phyloP scores from a whole-genome alignment of 2,113 vertebrate species.

The Xenotilapia leptura region DNA sequence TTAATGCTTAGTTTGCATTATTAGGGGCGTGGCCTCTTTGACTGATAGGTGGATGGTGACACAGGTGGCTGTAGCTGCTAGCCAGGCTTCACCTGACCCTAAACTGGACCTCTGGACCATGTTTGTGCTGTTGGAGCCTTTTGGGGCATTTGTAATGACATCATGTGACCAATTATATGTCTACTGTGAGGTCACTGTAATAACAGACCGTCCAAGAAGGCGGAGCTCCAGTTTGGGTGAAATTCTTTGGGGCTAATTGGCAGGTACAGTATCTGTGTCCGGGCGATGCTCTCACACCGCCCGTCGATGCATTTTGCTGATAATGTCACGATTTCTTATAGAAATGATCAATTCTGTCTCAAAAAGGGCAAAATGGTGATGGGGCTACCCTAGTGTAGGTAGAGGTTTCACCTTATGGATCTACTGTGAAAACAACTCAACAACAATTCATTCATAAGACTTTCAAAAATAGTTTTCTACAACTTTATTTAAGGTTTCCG shows the following conservation, averaged over 20 bases:
- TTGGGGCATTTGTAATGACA: not conserved
- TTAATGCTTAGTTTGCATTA: not conserved
- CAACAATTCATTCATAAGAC: not conserved
- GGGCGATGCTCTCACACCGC: not conserved
- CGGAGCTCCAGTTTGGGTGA: not conserved
- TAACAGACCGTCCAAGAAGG: not conserved
- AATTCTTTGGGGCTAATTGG: not conserved
- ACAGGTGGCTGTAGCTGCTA: not conserved
- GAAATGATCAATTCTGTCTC: not conserved
- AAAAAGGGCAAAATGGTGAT: rapidly evolving
- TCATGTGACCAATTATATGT: not conserved
- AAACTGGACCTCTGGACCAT: not conserved
- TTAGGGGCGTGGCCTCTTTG: not conserved
- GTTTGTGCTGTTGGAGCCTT: not conserved
- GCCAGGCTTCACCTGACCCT: not conserved
- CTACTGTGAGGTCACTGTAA: not conserved
- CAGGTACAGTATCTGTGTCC: not conserved
- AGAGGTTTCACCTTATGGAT: not conserved
- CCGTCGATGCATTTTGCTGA: not conserved
- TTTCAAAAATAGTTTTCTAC: not conserved
- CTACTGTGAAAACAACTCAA: not conserved
- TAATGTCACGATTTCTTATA: not conserved
- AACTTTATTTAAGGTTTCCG: not conserved
- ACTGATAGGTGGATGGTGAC: not conserved
- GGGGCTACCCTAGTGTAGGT: rapidly evolving